Evolutionary conservation across 1,140 invertebrate genomes (phyloP).

Genomic region (Leptestheria dahalacensis): DNA sequence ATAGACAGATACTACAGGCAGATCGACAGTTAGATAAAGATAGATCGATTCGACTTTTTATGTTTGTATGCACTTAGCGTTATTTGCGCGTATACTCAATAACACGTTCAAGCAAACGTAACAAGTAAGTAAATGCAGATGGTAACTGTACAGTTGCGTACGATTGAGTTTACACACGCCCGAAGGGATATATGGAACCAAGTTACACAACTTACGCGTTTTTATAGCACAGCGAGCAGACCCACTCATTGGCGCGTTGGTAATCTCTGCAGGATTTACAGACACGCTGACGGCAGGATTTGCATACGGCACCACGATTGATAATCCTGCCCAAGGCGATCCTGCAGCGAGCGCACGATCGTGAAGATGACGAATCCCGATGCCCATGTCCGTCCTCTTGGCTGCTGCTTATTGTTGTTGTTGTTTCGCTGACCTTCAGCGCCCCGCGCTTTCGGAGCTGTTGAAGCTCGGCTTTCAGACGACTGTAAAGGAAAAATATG

Average conservation of each 20-base stretch:
- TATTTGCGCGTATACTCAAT: no score
- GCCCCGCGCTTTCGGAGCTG: slow-evolving; percentile 41
- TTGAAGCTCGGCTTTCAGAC: slow-evolving; percentile 45
- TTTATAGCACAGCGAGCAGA: slow-evolving; percentile 56
- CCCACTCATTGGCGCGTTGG: slow-evolving; percentile 44
- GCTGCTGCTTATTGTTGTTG: background rate
- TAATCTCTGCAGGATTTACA: slow-evolving; percentile 56
- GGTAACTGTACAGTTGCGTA: no score
- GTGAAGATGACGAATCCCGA: slow-evolving; percentile 14
- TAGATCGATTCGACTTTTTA: no score
- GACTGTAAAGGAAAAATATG: no score
- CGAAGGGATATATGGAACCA: no score
- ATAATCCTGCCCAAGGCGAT: slow-evolving; percentile 53
- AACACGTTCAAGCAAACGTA: no score
- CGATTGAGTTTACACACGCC: no score
- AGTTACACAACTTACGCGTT: slow-evolving; percentile 63
- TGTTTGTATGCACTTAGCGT: no score
- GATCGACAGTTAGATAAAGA: no score
- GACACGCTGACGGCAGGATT: slow-evolving; percentile 47
- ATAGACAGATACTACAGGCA: no score
- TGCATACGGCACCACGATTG: slow-evolving; percentile 53
- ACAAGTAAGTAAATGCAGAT: no score
- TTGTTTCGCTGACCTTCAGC: slow-evolving; percentile 25
- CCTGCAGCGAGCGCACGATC: slow-evolving; percentile 50
- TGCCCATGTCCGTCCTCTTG: background rate